Base-by-base conservation (phyloP, 2,113 vertebrate species). In the Ifrita kowaldi region DNA sequence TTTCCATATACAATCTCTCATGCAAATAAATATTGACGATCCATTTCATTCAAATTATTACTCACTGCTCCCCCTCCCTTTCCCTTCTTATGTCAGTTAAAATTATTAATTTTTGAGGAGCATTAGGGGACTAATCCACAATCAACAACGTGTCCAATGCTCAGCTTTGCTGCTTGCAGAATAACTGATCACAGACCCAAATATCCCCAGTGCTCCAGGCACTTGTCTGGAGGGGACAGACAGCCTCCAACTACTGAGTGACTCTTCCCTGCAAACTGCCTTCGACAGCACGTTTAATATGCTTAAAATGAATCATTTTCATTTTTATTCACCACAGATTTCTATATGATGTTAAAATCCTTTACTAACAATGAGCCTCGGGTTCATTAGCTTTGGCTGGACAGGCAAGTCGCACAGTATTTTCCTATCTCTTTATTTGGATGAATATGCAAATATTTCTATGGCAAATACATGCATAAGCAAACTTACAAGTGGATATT, bases 21-120 rank as follows among this genome's bases (percentile, higher is more conserved):
- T 83, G 82, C 67, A 96, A 96, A 93, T 81, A 95, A 95, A 86
- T 94, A 93, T 79, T 87, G 87, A 74, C 27, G 33, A 76, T 90
- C 53, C 55, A 75, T 75, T 96, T 92, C 8, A 57, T 90, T 90
- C 56, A 77, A 70, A 73, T 65, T 68, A 73, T 82, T 83, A 55
- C 30, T 82, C 52, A 56, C 30, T 52, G 83, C 42, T 89, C 27
- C 26, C 27, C 13, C 24, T 67, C 56, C 46, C 26, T 74, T 81
- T 33, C 21, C 28, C n/a, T 86, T 67, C 84, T 59, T 76, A 53
- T 0, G 0, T 35, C 62, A 80, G 53, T 70, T 90, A 84, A 75
- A 89, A 73, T 93, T 46, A 87, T 37, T 83, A 46, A 55, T 64
- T 79, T 93, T 46, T 74, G 71, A 75, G 67, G 70, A 89, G 23